These are phyloP conservation scores for Triops longicaudatus DNA, from an alignment of 1,140 invertebrate species.

Conservation along the genomic window DNA sequence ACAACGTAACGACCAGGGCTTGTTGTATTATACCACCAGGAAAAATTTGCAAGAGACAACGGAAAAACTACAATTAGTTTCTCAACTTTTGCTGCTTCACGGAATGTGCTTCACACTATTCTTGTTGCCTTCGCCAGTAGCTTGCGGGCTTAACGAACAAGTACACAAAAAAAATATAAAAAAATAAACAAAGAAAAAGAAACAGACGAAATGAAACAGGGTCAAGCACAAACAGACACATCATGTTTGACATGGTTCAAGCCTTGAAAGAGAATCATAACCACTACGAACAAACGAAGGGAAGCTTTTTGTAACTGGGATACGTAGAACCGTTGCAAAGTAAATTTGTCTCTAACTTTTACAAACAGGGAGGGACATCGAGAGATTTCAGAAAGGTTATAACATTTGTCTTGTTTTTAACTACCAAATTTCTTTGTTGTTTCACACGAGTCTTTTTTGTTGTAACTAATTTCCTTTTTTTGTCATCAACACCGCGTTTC, in stretches of 20 bases:
- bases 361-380: neutral
- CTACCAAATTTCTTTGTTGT: conserved; percentile 9
- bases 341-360: neutral
- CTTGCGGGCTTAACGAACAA: neutral
- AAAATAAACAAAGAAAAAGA: neutral
- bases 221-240: neutral
- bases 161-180: too few relatives aligned
- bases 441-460: conserved; percentile 13
- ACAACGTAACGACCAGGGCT: neutral
- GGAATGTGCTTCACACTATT: conserved; percentile 11
- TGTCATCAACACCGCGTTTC: conserved; percentile 87
- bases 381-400: conserved; percentile 3
- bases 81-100: neutral
- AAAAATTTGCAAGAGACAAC: conserved; percentile 15
- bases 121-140: neutral
- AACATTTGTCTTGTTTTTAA: conserved; percentile 6
- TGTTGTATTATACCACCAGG: conserved; percentile 6
- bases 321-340: neutral
- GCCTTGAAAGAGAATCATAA: neutral
- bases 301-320: conserved; percentile 5
- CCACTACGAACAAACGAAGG: neutral
- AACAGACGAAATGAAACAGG: neutral
- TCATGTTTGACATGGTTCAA: neutral
- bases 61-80: conserved; percentile 12
- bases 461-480: neutral